Conservation (phyloP, 2,113 vertebrate species). For the Pangasianodon hypophthalmus region DNA sequence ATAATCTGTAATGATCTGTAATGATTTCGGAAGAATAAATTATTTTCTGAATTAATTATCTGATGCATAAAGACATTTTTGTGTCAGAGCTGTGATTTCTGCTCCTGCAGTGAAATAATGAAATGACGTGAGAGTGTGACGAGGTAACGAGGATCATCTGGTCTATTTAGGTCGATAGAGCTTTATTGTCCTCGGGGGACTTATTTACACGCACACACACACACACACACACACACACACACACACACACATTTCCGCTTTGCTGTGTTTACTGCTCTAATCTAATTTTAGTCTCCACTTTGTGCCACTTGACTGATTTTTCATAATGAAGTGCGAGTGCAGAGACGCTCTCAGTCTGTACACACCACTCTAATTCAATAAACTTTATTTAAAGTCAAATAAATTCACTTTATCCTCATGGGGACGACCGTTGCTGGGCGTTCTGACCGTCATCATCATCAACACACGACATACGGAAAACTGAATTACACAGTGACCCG, state of each 20-base stretch:
- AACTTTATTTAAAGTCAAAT: background rate
- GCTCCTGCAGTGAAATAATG: slow-evolving; percentile 38
- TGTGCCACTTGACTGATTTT: slow-evolving; percentile 29
- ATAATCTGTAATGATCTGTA: background rate
- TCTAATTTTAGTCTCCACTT: slow-evolving; percentile 13
- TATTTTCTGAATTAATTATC: background rate
- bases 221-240: slow-evolving; percentile 1
- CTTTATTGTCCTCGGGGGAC: slow-evolving; percentile 27
- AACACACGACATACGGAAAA: background rate
- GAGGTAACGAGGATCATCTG: slow-evolving; percentile 44
- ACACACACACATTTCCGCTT: background rate
- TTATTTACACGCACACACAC: slow-evolving; percentile 21
- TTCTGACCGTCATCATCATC: background rate
- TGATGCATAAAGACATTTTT: background rate
- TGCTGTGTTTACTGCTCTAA: slow-evolving; percentile 30
- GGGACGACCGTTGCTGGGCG: background rate
- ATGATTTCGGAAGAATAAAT: background rate
- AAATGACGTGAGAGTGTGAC: slow-evolving; percentile 32
- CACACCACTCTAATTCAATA: background rate
- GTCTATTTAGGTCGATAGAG: slow-evolving; percentile 52
- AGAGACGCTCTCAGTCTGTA: background rate
- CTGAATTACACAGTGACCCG: background rate
- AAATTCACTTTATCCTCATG: background rate
- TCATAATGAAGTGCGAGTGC: slow-evolving; percentile 13
- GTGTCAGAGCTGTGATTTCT: background rate